phyloP scores from a whole-genome alignment of 2,888 invertebrate genomes.

The Troides helena region DNA sequence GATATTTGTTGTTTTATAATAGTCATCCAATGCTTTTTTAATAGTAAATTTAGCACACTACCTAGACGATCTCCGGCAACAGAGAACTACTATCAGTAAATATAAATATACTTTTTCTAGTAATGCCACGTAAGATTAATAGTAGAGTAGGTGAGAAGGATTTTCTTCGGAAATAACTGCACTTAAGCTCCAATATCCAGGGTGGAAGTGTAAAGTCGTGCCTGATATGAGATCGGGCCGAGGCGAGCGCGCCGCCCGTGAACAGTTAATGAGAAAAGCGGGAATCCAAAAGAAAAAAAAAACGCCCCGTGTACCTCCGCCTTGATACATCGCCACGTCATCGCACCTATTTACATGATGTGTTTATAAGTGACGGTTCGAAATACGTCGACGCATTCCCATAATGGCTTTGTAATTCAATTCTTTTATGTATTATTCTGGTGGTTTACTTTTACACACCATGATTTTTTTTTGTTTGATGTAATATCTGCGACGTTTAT shows the following conservation, averaged over 20 bases:
- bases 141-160: conserved; percentile 3
- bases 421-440: conserved; percentile 4
- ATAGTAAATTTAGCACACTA: too few relatives aligned
- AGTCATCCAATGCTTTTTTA: too few relatives aligned
- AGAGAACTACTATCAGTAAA: too few relatives aligned
- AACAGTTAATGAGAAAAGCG: conserved; percentile 28
- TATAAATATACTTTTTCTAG: background rate
- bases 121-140: conserved; percentile 13
- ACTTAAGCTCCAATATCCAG: conserved; percentile 23
- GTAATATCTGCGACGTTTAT: too few relatives aligned
- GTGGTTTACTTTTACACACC: too few relatives aligned
- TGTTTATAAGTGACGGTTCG: conserved; percentile 27
- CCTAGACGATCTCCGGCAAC: too few relatives aligned
- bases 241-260: conserved; percentile 6
- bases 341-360: conserved; percentile 39
- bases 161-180: background rate
- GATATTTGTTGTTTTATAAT: too few relatives aligned
- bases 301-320: conserved; percentile 6
- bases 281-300: conserved; percentile 22
- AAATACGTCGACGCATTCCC: conserved; percentile 13
- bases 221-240: conserved; percentile 18
- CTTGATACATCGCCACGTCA: conserved; percentile 33
- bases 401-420: conserved; percentile 10
- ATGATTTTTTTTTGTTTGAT: too few relatives aligned
- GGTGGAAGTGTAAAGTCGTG: conserved; percentile 21